Evolutionary conservation across 2,888 invertebrate genomes (phyloP).

Genomic region (Ischnus inquisitorius): DNA sequence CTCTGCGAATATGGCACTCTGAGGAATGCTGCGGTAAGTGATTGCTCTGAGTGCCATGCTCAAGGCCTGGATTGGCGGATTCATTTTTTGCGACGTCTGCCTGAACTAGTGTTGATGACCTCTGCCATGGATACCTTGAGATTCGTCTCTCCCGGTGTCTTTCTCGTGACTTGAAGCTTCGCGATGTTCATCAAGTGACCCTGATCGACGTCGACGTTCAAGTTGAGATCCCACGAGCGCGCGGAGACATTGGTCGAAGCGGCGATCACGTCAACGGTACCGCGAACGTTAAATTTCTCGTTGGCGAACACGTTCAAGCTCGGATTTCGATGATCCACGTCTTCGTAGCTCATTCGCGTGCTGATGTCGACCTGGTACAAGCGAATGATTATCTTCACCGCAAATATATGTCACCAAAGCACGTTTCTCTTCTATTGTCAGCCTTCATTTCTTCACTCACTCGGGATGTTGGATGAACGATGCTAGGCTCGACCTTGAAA

Average conservation of each 20-base stretch:
- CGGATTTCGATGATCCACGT: conserved; percentile 68
- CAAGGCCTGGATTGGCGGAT: background rate
- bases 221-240: conserved; percentile 81
- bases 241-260: conserved; percentile 70
- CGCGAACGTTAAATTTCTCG: conserved; percentile 73
- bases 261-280: conserved; percentile 79
- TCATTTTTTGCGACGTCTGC: background rate
- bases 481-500: conserved; percentile 76
- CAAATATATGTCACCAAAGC: background rate
- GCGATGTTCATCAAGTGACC: conserved; percentile 79
- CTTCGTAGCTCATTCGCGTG: conserved; percentile 76
- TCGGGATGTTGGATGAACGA: conserved; percentile 78
- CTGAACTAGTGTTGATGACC: background rate
- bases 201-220: conserved; percentile 76
- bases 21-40: no score
- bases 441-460: conserved; percentile 67
- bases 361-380: conserved; percentile 76
- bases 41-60: no score
- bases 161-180: conserved; percentile 79
- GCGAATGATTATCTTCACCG: background rate
- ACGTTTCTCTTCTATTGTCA: background rate
- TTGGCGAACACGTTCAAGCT: conserved; percentile 56
- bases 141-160: conserved; percentile 80
- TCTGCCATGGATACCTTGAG: conserved; percentile 75
- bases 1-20: no score